Percentiles rank a stretch among this genome's conserved stretches.
Evolutionary conservation across 2,888 invertebrate species (phyloP).

Genomic region (Troglohyphantes excavatus): DNA sequence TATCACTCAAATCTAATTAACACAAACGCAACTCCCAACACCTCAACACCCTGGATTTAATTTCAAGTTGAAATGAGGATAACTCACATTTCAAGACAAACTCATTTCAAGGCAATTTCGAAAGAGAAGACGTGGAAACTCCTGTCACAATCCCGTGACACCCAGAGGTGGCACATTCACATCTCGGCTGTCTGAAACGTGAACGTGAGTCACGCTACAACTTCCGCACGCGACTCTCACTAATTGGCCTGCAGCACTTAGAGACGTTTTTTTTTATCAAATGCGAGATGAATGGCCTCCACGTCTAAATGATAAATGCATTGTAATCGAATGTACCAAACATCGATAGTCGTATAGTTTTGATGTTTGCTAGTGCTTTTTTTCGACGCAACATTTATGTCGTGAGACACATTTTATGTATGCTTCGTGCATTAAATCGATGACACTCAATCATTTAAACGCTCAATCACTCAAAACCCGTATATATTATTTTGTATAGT

Average conservation of each 20-base stretch:
- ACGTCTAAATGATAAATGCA: background rate
- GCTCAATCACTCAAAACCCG: background rate
- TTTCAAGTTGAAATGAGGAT: too few species aligned
- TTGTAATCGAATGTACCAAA: background rate
- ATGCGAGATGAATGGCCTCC: background rate
- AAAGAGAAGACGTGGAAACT: background rate
- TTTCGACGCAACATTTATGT: background rate
- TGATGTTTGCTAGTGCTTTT: background rate
- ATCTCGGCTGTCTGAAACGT: background rate
- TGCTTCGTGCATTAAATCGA: background rate
- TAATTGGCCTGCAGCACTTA: background rate
- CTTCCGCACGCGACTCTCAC: background rate
- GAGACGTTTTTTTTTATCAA: background rate
- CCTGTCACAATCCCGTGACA: background rate
- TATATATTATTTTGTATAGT: background rate
- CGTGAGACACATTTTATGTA: background rate
- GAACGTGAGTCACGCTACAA: constrained; percentile 20
- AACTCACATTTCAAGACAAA: too few species aligned
- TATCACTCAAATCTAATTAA: too few species aligned
- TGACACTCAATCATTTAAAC: background rate
- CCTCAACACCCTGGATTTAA: too few species aligned
- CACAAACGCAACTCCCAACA: too few species aligned
- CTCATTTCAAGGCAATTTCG: background rate
- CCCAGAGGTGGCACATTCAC: background rate
- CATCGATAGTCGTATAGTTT: background rate